These are phyloP conservation scores for Agapornis canus DNA, from an alignment of 2,797 vertebrate species.

Conservation along the genomic window DNA sequence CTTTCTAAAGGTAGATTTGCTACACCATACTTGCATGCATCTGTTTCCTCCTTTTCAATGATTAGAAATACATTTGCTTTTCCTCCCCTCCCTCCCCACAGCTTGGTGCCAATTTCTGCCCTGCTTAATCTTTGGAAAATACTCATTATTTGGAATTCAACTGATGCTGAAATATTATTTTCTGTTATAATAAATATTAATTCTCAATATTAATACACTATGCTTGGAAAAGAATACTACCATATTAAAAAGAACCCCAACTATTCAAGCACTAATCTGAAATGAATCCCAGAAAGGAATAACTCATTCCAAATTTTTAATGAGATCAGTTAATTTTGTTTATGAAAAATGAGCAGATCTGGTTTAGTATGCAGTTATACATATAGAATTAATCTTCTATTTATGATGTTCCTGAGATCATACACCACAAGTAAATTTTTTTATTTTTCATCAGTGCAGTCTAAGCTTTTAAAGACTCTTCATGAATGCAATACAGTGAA, in stretches of 20 bases:
- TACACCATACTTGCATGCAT: background rate
- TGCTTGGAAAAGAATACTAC: background rate
- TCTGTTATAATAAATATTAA: background rate
- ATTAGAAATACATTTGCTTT: background rate
- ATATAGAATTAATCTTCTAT: background rate
- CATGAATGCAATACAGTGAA: background rate
- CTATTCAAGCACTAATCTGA: background rate
- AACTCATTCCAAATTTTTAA: background rate
- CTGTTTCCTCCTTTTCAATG: background rate
- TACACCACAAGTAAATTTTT: background rate
- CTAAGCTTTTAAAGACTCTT: background rate
- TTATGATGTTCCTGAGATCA: background rate
- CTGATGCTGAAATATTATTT: background rate
- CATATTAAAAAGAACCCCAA: background rate
- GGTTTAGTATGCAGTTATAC: background rate
- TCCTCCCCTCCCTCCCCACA: background rate
- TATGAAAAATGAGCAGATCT: background rate
- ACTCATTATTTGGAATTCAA: background rate
- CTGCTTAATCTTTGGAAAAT: background rate
- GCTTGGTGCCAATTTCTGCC: background rate
- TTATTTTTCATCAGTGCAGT: background rate
- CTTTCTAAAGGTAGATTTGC: background rate
- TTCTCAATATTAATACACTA: background rate
- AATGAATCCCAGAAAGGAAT: background rate
- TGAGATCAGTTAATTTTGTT: background rate